Evolutionary conservation across 2,888 invertebrate genomes (phyloP).

Genomic region (Perdita meconis): DNA sequence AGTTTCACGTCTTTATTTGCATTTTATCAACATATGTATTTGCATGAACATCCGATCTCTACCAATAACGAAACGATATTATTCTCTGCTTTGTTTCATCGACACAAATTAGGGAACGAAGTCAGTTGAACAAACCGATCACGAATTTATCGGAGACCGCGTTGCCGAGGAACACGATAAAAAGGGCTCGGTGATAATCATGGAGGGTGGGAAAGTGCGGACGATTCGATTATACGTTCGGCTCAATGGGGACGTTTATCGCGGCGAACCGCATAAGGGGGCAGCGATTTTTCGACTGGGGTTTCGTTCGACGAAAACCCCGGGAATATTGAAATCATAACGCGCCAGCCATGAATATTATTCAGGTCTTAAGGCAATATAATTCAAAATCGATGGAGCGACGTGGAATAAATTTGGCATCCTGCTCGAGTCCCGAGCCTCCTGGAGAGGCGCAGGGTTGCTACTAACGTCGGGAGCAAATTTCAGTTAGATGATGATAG

Average conservation of each 20-base stretch:
- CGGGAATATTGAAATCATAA: conserved; percentile 82
- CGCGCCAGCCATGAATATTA: conserved; percentile 82
- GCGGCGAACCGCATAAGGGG: conserved; percentile 64
- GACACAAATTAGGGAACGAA: background rate
- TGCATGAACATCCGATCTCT: too few relatives aligned
- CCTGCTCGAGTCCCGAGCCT: conserved; percentile 36
- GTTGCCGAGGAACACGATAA: conserved; percentile 21
- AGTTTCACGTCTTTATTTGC: too few relatives aligned
- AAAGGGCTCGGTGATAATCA: conserved; percentile 44
- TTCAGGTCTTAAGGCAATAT: conserved; percentile 81
- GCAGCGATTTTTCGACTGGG: conserved; percentile 77
- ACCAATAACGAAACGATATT: too few relatives aligned
- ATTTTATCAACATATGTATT: too few relatives aligned
- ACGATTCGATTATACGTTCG: conserved; percentile 71
- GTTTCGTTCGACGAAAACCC: conserved; percentile 48
- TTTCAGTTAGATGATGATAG: conserved; percentile 64
- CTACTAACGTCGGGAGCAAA: conserved; percentile 34
- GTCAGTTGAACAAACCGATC: conserved; percentile 3
- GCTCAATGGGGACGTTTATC: conserved; percentile 68
- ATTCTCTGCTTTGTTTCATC: too few relatives aligned
- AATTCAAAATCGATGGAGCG: conserved; percentile 81
- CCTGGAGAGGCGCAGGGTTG: background rate
- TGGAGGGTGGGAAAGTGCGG: conserved; percentile 14
- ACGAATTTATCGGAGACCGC: background rate
- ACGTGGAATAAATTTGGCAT: conserved; percentile 79